These are phyloP conservation scores for Acipenser oxyrinchus DNA, from an alignment of 2,797 vertebrate species.

Conservation along the genomic window DNA sequence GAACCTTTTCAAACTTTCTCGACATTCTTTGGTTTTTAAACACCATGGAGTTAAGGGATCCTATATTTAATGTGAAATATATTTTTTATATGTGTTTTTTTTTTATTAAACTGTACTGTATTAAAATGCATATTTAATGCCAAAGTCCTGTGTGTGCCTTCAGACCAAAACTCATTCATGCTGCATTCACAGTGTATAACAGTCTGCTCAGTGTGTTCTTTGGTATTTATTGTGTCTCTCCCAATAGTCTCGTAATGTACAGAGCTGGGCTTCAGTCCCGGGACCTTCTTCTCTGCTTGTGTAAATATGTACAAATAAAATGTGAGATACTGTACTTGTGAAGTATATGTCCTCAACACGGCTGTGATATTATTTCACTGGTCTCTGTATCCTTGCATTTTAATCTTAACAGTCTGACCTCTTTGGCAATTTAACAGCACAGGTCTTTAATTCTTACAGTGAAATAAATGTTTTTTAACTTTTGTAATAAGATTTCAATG, in stretches of 20 bases:
- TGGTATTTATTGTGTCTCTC: not conserved
- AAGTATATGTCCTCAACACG: not conserved
- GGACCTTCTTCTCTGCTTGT: not conserved
- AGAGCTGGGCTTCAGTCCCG: not conserved
- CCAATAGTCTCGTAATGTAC: too few relatives aligned
- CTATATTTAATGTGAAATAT: too few relatives aligned
- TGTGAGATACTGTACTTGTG: not conserved
- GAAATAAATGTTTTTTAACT: not conserved
- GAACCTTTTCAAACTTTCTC: too few relatives aligned
- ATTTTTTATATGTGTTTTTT: not conserved
- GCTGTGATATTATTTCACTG: not conserved
- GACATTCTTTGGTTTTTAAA: too few relatives aligned
- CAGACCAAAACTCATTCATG: not conserved
- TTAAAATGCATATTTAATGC: not conserved
- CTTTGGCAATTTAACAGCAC: not conserved
- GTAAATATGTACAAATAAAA: conserved; percentile 1
- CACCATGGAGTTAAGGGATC: too few relatives aligned
- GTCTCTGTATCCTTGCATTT: not conserved
- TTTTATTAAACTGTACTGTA: not conserved
- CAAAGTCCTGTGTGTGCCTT: not conserved
- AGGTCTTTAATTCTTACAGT: not conserved
- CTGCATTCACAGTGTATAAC: not conserved
- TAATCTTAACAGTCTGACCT: not conserved
- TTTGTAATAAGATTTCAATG: not conserved
- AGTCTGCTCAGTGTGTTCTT: not conserved